phyloP scores from a whole-genome alignment of 2,113 vertebrate species.

The Anseranas semipalmata region DNA sequence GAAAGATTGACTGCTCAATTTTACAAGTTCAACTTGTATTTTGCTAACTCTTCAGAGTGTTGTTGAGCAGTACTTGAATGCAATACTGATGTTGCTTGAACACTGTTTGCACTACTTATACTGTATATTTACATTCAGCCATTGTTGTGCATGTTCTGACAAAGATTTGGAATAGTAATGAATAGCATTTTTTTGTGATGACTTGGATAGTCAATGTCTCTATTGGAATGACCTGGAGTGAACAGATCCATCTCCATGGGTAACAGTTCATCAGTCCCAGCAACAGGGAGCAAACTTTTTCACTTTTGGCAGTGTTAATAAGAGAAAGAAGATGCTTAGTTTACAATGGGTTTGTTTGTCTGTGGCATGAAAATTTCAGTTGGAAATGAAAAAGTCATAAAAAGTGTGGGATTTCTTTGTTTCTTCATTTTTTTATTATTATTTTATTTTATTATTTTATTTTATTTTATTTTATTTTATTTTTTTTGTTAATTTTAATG shows the following conservation, averaged over 20 bases:
- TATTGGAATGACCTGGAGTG: not conserved
- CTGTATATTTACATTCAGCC: not conserved
- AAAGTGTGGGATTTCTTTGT: not conserved
- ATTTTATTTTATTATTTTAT: too few species aligned
- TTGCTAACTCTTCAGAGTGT: not conserved
- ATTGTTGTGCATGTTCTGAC: not conserved
- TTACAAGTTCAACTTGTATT: not conserved
- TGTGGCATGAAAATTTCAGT: not conserved
- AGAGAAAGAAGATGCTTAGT: too few species aligned
- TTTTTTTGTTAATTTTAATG: not conserved
- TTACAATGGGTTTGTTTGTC: not conserved
- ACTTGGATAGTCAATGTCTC: not conserved
- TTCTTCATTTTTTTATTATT: not conserved
- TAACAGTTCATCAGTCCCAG: not conserved
- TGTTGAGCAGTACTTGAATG: not conserved
- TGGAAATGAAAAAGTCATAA: not conserved
- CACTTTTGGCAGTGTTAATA: too few species aligned
- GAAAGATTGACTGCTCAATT: slow-evolving; percentile 17
- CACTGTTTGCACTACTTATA: slow-evolving; percentile 12
- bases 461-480: not conserved
- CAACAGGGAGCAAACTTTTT: too few species aligned
- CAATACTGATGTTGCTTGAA: not conserved
- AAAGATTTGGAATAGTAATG: slow-evolving; percentile 12
- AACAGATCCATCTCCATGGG: not conserved
- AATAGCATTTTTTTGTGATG: not conserved